Conservation (phyloP, 2,797 vertebrate genomes). For the Coendou prehensilis region DNA sequence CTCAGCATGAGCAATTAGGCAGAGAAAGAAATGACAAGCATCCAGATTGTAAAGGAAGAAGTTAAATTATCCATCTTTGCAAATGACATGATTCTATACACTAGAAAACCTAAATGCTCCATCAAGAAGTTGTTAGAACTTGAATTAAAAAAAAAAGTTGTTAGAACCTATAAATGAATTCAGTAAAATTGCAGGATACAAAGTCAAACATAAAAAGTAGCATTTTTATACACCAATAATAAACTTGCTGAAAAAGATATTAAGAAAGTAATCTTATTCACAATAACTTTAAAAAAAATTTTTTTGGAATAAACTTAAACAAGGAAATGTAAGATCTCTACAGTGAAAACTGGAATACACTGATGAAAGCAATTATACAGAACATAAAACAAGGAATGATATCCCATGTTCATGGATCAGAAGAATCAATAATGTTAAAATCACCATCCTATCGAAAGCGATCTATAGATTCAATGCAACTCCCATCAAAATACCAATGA, state of each 20-base stretch:
- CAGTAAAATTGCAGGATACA: neutral
- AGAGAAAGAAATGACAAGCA: too few relatives aligned
- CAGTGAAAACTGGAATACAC: neutral
- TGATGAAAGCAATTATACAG: neutral
- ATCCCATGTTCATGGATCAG: neutral
- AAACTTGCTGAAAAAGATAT: neutral
- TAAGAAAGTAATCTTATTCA: neutral
- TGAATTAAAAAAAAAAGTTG: neutral
- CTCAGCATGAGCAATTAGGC: too few relatives aligned
- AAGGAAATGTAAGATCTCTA: neutral
- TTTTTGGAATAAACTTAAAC: neutral
- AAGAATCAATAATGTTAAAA: neutral
- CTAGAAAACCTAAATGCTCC: neutral
- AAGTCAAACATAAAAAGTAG: neutral
- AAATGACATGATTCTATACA: neutral
- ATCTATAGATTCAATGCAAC: neutral
- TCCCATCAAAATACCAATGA: neutral
- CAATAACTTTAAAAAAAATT: neutral
- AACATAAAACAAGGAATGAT: neutral
- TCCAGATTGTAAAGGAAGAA: neutral
- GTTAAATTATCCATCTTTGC: neutral
- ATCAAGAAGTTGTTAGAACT: neutral
- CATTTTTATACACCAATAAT: neutral
- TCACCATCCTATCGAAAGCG: neutral
- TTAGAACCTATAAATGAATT: neutral